Conservation (phyloP, 2,888 invertebrate species). For the Pyrrhia umbra region DNA sequence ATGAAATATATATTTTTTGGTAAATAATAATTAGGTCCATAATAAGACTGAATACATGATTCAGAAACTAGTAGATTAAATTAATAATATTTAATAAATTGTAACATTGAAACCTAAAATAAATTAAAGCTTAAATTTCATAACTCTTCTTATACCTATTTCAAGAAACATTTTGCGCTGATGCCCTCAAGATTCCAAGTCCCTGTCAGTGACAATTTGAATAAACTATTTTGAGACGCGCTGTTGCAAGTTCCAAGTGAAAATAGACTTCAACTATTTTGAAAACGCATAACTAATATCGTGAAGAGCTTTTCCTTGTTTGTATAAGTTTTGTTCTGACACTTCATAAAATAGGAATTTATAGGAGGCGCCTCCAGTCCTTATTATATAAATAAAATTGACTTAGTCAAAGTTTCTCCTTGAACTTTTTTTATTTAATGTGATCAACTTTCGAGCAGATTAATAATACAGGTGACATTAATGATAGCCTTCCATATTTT, state of each 20-base stretch:
- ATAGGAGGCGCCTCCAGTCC: too few species aligned
- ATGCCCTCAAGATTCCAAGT: slow-evolving; percentile 23
- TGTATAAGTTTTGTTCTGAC: slow-evolving; percentile 34
- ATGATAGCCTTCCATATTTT: too few species aligned
- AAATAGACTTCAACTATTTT: slow-evolving; percentile 56
- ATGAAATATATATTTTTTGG: too few species aligned
- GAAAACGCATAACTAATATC: slow-evolving; percentile 47
- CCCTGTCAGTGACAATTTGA: slow-evolving; percentile 32
- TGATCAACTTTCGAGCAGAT: too few species aligned
- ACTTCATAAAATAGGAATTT: slow-evolving; percentile 5
- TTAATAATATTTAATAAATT: not conserved
- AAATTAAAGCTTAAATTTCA: not conserved
- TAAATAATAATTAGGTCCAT: too few species aligned
- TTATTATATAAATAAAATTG: too few species aligned
- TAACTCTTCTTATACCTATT: slow-evolving; percentile 8
- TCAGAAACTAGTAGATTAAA: too few species aligned
- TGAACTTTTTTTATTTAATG: too few species aligned
- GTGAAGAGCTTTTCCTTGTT: slow-evolving; percentile 48
- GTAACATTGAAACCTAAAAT: not conserved
- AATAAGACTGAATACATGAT: too few species aligned
- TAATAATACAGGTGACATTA: too few species aligned
- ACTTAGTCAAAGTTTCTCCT: too few species aligned
- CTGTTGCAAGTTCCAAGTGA: slow-evolving; percentile 49
- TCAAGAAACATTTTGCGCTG: slow-evolving; percentile 8
- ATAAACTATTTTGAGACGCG: slow-evolving; percentile 20